Evolutionary conservation across 2,888 invertebrate species (phyloP).

Genomic region (Ophion slaviceki): DNA sequence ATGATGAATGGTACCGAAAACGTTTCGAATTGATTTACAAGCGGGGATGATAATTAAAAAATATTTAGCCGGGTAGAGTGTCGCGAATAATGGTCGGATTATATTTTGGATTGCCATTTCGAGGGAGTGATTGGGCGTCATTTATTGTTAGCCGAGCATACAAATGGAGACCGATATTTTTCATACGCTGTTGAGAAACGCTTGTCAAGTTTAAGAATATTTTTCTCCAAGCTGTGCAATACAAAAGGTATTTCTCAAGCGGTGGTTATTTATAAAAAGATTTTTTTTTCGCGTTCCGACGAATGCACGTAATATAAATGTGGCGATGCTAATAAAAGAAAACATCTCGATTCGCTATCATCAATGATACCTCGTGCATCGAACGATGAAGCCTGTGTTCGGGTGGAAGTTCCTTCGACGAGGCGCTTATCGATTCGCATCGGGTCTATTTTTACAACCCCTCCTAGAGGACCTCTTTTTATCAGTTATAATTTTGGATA

Average conservation of each 20-base stretch:
- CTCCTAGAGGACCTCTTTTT: not conserved
- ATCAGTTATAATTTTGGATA: not conserved
- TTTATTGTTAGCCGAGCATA: not conserved
- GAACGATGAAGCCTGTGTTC: not conserved
- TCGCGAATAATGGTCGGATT: not conserved
- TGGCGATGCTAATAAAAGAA: not conserved
- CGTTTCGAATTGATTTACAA: constrained; percentile 14
- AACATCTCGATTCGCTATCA: not conserved
- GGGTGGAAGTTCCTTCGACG: not conserved
- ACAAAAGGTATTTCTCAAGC: not conserved
- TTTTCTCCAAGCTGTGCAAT: not conserved
- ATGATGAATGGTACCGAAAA: not conserved
- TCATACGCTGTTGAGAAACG: not conserved
- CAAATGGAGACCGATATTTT: not conserved
- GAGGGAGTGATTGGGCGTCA: not conserved
- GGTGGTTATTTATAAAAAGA: no score
- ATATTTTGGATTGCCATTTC: not conserved
- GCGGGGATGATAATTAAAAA: not conserved
- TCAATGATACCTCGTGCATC: not conserved
- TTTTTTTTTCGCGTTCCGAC: no score
- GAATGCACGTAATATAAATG: not conserved
- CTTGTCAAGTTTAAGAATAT: not conserved
- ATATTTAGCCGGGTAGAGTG: not conserved
- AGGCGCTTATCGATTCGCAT: not conserved
- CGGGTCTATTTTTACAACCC: not conserved